Evolutionary conservation across 2,888 invertebrate species (phyloP).

Genomic region (Nomada ferruginata): DNA sequence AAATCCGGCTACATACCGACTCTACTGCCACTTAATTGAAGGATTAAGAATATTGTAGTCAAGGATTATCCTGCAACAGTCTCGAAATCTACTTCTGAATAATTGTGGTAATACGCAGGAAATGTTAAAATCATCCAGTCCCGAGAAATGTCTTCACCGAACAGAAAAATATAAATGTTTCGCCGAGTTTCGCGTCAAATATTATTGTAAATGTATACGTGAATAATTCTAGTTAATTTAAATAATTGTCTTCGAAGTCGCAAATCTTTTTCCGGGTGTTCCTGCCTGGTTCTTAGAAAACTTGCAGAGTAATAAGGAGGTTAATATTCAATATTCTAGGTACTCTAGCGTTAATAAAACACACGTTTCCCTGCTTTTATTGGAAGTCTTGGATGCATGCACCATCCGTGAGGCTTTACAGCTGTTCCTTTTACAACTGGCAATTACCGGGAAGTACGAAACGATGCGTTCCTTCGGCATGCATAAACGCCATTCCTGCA

Average conservation of each 20-base stretch:
- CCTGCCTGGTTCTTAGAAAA: no score
- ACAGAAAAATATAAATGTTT: no score
- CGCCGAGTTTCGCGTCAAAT: no score
- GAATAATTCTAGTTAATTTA: no score
- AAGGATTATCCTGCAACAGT: conserved; percentile 9
- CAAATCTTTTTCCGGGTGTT: no score
- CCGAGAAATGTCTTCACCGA: not conserved
- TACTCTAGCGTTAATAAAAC: not conserved
- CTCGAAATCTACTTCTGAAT: conserved; percentile 31
- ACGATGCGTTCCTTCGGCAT: conserved; percentile 19
- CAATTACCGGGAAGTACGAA: conserved; percentile 51
- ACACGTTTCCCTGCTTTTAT: not conserved
- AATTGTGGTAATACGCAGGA: conserved; percentile 13
- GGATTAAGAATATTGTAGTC: conserved; percentile 37
- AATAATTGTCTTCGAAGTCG: not conserved
- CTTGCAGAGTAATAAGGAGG: no score
- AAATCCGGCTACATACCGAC: conserved; percentile 4
- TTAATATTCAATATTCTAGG: no score
- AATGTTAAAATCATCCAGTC: not conserved
- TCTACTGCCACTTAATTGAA: conserved; percentile 3
- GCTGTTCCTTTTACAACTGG: conserved; percentile 37
- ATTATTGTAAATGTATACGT: no score
- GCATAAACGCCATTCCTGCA: conserved; percentile 1
- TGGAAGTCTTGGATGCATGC: conserved; percentile 24
- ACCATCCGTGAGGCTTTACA: conserved; percentile 30